Percentiles rank a stretch among this genome's conserved stretches.
These are phyloP conservation scores for Aporophyla nigra DNA, from an alignment of 2,888 invertebrate genomes.

Conservation along the genomic window DNA sequence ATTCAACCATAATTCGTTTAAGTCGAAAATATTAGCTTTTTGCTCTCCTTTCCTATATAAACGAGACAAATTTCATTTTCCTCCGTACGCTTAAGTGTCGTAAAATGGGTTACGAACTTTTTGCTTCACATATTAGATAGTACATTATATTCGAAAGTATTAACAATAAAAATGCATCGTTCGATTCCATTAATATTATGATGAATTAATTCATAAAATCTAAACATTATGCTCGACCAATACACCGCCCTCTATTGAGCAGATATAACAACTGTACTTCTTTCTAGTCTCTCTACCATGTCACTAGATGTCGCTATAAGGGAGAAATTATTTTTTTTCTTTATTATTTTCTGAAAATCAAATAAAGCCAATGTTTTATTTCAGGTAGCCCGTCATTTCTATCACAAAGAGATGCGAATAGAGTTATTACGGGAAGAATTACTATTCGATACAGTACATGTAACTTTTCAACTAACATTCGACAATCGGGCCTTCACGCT, in stretches of 20 bases:
- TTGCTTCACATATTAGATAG: no score
- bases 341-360: neutral
- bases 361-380: constrained; percentile 33
- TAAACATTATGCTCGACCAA: fast-evolving
- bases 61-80: no score
- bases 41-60: no score
- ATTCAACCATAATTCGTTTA: no score
- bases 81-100: no score
- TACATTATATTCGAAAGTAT: neutral
- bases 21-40: no score
- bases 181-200: neutral
- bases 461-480: constrained; percentile 98
- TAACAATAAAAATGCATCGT: neutral
- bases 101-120: no score
- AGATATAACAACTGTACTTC: fast-evolving
- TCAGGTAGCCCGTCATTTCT: constrained; percentile 97
- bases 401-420: constrained; percentile 98
- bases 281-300: fast-evolving
- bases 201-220: neutral
- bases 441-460: constrained; percentile 97
- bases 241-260: constrained; percentile 22
- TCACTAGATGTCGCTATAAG: constrained; percentile 31
- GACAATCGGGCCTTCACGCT: constrained; percentile 97
- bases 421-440: constrained; percentile 96
- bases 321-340: neutral